Percentiles rank a stretch among this genome's conserved stretches.
phyloP scores from a whole-genome alignment of 64 coral and sea anemone genomes.

The Montipora sp. region DNA sequence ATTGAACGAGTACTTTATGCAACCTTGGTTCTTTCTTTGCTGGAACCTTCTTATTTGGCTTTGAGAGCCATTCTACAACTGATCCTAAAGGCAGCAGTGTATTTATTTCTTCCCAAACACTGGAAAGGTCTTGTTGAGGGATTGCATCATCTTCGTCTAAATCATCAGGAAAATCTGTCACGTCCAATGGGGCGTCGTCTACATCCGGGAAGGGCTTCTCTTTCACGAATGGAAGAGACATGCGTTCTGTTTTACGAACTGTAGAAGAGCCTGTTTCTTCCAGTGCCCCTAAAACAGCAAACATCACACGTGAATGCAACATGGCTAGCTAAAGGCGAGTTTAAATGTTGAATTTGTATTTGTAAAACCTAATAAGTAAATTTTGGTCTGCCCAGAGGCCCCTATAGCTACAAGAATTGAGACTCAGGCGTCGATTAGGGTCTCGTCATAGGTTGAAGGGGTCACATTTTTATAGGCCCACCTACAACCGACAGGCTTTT shows the following conservation, averaged over 20 bases:
- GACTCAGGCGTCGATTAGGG: no score
- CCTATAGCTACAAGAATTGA: no score
- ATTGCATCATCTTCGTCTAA: neutral
- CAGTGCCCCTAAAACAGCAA: neutral
- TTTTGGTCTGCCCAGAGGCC: neutral
- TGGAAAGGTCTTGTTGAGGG: neutral
- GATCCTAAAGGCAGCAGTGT: neutral
- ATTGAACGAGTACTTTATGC: neutral
- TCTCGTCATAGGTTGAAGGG: no score
- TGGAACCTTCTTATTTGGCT: constrained; percentile 14
- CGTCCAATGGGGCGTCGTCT: neutral
- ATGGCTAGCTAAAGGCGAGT: neutral
- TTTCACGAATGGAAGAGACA: neutral
- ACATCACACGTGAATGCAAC: neutral
- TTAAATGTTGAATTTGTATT: neutral
- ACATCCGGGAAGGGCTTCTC: neutral
- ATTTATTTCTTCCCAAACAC: constrained; percentile 14
- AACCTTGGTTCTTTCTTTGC: constrained; percentile 5
- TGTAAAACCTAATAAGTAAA: neutral
- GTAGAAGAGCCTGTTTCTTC: neutral
- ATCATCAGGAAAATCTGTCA: constrained; percentile 7
- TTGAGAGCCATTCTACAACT: neutral
- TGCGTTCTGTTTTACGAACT: neutral
- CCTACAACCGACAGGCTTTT: no score
- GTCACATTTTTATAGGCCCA: no score